Conservation (phyloP, 1,140 invertebrate genomes). For the Scaptomyza pallida region DNA sequence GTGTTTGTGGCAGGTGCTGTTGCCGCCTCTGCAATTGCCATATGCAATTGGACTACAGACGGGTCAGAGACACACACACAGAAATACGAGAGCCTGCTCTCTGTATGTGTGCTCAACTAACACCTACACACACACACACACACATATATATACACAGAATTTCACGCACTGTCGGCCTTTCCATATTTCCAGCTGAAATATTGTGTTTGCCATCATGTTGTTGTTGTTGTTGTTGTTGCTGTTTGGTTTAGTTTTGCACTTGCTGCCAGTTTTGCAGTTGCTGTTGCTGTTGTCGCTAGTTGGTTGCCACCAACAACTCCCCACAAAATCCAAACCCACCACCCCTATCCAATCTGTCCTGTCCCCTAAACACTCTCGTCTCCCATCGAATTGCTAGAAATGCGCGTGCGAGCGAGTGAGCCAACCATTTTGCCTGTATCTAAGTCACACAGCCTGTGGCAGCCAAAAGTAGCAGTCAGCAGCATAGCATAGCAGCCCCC, state of each 20-base stretch:
- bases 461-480: not conserved
- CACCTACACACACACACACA: conserved; percentile 14
- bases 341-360: too few species aligned
- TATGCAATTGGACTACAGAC: conserved; percentile 43
- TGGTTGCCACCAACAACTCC: conserved; percentile 31
- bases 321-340: too few species aligned
- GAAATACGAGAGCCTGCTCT: not conserved
- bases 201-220: conserved; percentile 37
- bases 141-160: conserved; percentile 2
- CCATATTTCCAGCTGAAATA: conserved; percentile 80
- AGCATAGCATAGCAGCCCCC: too few species aligned
- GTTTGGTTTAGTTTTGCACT: conserved; percentile 63
- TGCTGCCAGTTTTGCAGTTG: conserved; percentile 17
- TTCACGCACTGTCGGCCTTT: conserved; percentile 41
- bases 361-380: too few species aligned
- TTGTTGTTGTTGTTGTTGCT: conserved; percentile 25
- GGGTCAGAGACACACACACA: conserved; percentile 31
- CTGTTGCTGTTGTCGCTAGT: conserved; percentile 34
- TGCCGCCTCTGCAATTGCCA: conserved; percentile 31
- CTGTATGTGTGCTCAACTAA: conserved; percentile 3
- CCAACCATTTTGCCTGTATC: conserved; percentile 38
- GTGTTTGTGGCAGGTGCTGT: conserved; percentile 11
- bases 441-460: conserved; percentile 1
- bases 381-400: not conserved
- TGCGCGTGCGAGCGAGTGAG: conserved; percentile 44